phyloP scores from a whole-genome alignment of 2,888 invertebrate species.

The Cephus pygmeus region DNA sequence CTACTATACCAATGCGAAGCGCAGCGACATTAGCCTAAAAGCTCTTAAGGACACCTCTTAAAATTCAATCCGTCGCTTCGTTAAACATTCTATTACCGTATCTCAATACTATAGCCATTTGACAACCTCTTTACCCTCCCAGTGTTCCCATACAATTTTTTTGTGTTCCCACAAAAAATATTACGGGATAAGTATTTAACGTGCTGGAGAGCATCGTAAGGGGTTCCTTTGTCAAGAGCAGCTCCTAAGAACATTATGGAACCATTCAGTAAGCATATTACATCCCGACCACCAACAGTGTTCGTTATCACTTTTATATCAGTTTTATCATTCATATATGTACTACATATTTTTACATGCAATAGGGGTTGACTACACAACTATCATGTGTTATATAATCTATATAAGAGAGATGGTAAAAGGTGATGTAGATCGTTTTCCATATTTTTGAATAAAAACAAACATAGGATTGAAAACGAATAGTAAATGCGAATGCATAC shows the following conservation, averaged over 20 bases:
- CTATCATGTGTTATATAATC: background rate
- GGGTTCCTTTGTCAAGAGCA: background rate
- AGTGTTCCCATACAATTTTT: background rate
- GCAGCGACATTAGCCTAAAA: background rate
- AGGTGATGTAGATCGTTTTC: background rate
- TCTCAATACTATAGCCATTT: background rate
- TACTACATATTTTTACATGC: background rate
- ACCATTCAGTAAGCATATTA: background rate
- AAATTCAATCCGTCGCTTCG: background rate
- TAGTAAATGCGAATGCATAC: background rate
- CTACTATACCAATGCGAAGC: background rate
- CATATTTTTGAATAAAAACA: background rate
- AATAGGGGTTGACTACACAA: background rate
- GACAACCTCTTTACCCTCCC: background rate
- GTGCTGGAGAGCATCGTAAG: background rate
- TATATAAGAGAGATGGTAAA: background rate
- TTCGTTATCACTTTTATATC: background rate
- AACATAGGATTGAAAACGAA: background rate
- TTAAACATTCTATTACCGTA: background rate
- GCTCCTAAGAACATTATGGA: background rate
- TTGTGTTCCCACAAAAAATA: background rate
- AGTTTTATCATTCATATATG: background rate
- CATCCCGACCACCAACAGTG: background rate
- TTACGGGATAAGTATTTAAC: background rate
- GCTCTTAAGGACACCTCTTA: background rate